Base-by-base conservation (phyloP, 2,888 invertebrate species). In the Drosophila diplacantha region DNA sequence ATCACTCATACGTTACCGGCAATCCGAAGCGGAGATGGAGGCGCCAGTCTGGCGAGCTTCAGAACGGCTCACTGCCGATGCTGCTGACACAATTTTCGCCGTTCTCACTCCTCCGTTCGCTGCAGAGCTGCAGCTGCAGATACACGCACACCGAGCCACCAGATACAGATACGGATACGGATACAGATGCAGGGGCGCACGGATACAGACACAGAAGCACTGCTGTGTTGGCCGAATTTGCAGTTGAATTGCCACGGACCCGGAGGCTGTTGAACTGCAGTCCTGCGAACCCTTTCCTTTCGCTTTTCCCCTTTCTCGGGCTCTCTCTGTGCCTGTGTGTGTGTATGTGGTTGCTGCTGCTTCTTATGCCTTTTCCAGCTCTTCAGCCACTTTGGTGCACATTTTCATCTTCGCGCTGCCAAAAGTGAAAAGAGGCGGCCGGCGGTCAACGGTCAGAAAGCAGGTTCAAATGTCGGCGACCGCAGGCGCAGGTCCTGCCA, bases 391-490 rank as follows among this genome's bases (percentile, higher is more conserved):
- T 71, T 69, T 73, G 69, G 65, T 60, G 63, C 66, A 72, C 69
- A 76, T 71, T 79, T 72, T 69, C 74, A 72, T 74, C 71, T 70
- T 55, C 43, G 43, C 54, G 70, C 62, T 72, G 71, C 73, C 72
- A 73, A 74, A 69, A 62, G 54, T 38, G 43, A 66, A 71, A 62
- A 59, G 50, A 60, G 63, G 59, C 47, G 63, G 46, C 65, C 39
- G 34, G 44, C 43, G 55, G 53, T 34, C 50, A 49, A 53, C 66
- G 55, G 53, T 63, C 70, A 61, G 55, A 52, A 47, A 50, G 49
- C 59, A 59, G 67, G 81, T 83, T 81, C 81, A 82, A 82, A 79
- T 70, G 83, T 82, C 81, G 83, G 73, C 81, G 83, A 82, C 83
- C 81, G 73, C 72, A 69, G 61, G 69, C 55, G 72, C 72, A 69